Evolutionary conservation across 2,113 vertebrate species (phyloP).

Genomic region (Daphoenositta chrysoptera): DNA sequence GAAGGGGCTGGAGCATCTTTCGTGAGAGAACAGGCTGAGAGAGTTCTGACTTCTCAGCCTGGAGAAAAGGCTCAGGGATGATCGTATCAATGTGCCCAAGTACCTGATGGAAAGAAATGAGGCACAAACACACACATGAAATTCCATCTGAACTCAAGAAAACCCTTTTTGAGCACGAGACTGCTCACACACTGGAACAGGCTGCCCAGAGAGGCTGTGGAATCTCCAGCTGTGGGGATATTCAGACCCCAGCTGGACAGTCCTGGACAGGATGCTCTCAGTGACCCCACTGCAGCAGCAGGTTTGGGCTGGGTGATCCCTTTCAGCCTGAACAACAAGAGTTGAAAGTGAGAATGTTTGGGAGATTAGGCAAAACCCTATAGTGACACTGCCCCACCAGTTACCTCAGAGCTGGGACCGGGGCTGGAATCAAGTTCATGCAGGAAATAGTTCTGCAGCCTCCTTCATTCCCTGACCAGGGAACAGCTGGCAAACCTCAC

Average conservation of each 20-base stretch:
- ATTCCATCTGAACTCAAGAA: background rate
- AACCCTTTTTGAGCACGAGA: background rate
- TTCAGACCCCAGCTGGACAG: background rate
- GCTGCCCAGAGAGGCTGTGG: background rate
- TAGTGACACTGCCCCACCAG: background rate
- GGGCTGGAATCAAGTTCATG: background rate
- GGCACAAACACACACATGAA: background rate
- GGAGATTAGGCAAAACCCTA: background rate
- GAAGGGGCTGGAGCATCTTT: background rate
- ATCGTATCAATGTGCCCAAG: background rate
- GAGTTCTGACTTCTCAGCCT: background rate
- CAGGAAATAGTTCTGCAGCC: background rate
- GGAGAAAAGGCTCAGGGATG: background rate
- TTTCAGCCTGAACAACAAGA: background rate
- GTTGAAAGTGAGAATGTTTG: background rate
- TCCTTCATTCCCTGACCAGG: background rate
- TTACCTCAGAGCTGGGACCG: background rate
- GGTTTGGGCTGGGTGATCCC: background rate
- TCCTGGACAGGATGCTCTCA: background rate
- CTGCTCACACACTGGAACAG: background rate
- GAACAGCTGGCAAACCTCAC: background rate
- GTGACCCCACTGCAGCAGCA: background rate
- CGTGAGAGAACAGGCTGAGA: background rate
- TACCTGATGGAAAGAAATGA: background rate
- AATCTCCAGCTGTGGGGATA: background rate